These are phyloP conservation scores for Tineola bisselliella DNA, from an alignment of 2,888 invertebrate genomes.

Conservation along the genomic window DNA sequence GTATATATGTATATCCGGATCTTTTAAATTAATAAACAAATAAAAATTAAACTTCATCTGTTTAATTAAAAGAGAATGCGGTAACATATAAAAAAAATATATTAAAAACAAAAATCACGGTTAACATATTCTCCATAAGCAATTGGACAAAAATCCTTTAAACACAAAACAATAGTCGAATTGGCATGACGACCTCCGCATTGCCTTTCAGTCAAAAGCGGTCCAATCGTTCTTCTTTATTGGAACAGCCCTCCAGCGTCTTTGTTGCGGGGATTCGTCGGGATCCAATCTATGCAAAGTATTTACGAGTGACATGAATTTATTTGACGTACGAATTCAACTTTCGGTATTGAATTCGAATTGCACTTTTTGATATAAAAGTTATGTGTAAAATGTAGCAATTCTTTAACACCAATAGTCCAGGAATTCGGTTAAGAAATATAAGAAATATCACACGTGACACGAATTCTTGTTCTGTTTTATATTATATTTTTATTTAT, in stretches of 20 bases:
- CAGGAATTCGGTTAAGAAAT: too few relatives aligned
- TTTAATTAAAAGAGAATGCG: too few relatives aligned
- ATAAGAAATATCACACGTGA: too few relatives aligned
- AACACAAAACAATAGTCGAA: slow-evolving; percentile 18
- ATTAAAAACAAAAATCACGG: not conserved
- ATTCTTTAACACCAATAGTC: not conserved
- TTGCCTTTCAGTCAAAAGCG: slow-evolving; percentile 50
- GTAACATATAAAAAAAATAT: too few relatives aligned
- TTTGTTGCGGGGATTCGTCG: slow-evolving; percentile 54
- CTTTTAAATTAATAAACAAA: too few relatives aligned
- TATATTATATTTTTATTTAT: too few relatives aligned
- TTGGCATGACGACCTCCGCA: slow-evolving; percentile 32
- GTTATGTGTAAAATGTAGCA: not conserved
- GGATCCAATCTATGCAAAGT: slow-evolving; percentile 61
- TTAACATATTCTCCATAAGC: not conserved
- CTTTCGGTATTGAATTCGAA: not conserved
- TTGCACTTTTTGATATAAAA: slow-evolving; percentile 8
- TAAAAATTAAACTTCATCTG: too few relatives aligned
- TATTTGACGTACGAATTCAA: slow-evolving; percentile 53
- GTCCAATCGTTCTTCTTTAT: slow-evolving; percentile 56
- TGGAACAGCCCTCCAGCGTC: slow-evolving; percentile 47
- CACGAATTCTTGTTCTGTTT: too few relatives aligned
- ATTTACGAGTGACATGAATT: slow-evolving; percentile 60
- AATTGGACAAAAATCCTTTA: slow-evolving; percentile 13
- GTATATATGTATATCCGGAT: too few relatives aligned